These are phyloP conservation scores for Tapirus indicus DNA, from an alignment of 2,797 vertebrate species.

Conservation along the genomic window DNA sequence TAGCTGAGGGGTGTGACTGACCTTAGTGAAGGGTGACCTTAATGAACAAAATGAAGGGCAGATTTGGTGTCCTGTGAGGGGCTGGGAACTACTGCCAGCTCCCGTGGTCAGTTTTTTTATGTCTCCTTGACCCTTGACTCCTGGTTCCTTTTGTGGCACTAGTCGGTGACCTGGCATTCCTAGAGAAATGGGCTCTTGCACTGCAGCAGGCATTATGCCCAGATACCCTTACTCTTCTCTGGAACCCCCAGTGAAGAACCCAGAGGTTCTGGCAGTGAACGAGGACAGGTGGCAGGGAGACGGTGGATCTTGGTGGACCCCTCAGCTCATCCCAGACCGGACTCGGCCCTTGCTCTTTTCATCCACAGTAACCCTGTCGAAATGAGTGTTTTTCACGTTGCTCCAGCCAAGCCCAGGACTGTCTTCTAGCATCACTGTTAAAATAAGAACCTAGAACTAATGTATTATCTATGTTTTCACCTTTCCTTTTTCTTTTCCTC, in stretches of 20 bases:
- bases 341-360: not conserved
- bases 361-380: not conserved
- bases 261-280: not conserved
- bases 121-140: not conserved
- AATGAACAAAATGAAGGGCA: not conserved
- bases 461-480: not conserved
- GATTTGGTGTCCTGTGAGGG: not conserved
- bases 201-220: not conserved
- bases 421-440: not conserved
- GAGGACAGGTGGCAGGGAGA: not conserved
- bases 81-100: not conserved
- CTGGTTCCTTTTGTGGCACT: not conserved
- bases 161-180: not conserved
- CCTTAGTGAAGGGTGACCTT: not conserved
- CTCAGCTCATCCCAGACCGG: not conserved
- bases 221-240: not conserved
- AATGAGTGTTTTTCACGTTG: not conserved
- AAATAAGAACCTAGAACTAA: constrained; percentile 4
- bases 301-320: not conserved
- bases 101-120: not conserved
- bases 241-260: not conserved
- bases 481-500: not conserved
- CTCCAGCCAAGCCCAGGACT: not conserved
- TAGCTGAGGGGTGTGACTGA: not conserved
- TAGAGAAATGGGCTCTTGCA: not conserved